These are phyloP conservation scores for Drosophila flavopinicola DNA, from an alignment of 2,888 invertebrate genomes.

Conservation along the genomic window DNA sequence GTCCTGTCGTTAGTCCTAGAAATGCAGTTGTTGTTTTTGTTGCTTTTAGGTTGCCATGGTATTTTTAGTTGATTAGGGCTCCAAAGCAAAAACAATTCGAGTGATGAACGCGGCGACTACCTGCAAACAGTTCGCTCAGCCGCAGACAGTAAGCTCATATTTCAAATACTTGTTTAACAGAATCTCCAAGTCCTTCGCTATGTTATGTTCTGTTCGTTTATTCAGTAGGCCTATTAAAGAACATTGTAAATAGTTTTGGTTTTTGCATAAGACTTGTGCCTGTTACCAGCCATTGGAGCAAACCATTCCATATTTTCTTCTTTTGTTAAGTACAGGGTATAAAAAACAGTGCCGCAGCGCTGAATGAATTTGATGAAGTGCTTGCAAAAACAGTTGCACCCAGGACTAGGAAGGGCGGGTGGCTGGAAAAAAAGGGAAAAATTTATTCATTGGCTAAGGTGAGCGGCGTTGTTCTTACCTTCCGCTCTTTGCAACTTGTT, in stretches of 20 bases:
- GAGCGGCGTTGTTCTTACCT: conserved; percentile 64
- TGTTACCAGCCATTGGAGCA: not conserved
- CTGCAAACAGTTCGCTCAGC: conserved; percentile 1
- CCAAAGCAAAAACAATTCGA: not conserved
- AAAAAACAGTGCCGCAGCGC: conserved; percentile 42
- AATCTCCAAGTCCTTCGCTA: not conserved
- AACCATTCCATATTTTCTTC: conserved; percentile 3
- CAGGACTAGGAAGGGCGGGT: conserved; percentile 2
- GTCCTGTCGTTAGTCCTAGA: conserved; percentile 31
- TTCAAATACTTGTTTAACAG: not conserved
- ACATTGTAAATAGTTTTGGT: too few relatives aligned
- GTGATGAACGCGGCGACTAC: conserved; percentile 27
- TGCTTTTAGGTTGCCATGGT: conserved; percentile 60
- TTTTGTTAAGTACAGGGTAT: conserved; percentile 30
- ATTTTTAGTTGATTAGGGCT: conserved; percentile 74
- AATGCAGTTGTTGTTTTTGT: conserved; percentile 24
- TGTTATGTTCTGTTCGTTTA: not conserved
- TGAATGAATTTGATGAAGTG: conserved; percentile 79
- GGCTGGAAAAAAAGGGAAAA: conserved; percentile 32
- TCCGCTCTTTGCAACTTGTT: conserved; percentile 71
- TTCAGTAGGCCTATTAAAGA: not conserved
- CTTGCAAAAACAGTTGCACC: conserved; percentile 52
- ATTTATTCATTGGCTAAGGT: conserved; percentile 61
- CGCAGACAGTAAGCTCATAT: not conserved
- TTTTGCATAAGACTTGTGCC: not conserved